These are phyloP conservation scores for Bothrops alternatus DNA, from an alignment of 2,797 vertebrate species.

Conservation along the genomic window DNA sequence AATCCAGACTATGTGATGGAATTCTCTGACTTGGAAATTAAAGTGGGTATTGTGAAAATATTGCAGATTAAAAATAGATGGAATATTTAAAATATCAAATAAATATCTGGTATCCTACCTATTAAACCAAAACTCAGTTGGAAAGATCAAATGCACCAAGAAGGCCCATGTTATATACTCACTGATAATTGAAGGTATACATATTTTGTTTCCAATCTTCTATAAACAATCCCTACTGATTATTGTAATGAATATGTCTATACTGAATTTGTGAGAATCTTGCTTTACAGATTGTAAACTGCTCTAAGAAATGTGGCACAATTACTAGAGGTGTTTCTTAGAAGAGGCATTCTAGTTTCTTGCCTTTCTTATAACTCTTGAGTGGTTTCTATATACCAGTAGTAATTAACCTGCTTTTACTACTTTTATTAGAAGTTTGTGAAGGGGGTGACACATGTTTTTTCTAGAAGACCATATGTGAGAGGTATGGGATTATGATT, in stretches of 20 bases:
- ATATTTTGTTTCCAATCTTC: neutral
- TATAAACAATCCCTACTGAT: neutral
- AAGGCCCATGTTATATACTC: neutral
- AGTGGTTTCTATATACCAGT: conserved; percentile 11
- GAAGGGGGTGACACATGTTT: neutral
- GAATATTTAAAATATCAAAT: neutral
- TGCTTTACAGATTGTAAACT: neutral
- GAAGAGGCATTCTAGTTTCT: neutral
- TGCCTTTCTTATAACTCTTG: conserved; percentile 15
- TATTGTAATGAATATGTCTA: neutral
- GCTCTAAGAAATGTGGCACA: neutral
- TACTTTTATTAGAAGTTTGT: neutral
- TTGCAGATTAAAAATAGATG: neutral
- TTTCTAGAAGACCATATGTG: neutral
- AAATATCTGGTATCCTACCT: neutral
- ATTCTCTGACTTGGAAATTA: neutral
- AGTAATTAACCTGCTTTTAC: neutral
- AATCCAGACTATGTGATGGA: neutral
- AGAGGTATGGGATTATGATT: neutral
- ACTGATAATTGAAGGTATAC: neutral
- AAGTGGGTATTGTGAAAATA: neutral
- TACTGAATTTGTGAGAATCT: neutral
- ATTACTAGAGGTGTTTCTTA: neutral
- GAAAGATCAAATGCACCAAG: neutral
- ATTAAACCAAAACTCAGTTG: neutral